Conservation (phyloP, 2,888 invertebrate species). For the Catotricha subobsoleta region DNA sequence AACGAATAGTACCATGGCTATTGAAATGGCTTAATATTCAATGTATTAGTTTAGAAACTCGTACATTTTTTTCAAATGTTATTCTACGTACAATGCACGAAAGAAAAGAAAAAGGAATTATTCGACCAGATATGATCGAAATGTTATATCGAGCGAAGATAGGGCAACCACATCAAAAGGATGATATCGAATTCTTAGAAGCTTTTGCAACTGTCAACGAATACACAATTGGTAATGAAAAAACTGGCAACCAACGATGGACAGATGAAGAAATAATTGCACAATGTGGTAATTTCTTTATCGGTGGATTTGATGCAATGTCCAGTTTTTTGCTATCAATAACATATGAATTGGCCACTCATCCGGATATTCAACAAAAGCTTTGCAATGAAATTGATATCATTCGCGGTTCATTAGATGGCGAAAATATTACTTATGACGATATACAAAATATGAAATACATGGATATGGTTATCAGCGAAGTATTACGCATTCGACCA, state of each 20-base stretch:
- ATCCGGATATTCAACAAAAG: conserved; percentile 26
- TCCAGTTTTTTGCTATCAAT: conserved; percentile 28
- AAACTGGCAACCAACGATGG: conserved; percentile 12
- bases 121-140: conserved; percentile 25
- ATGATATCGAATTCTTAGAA: background rate
- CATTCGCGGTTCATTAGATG: conserved; percentile 22
- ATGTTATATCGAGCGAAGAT: conserved; percentile 32
- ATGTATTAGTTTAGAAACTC: conserved; percentile 8
- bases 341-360: conserved; percentile 27
- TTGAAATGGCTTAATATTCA: conserved; percentile 10
- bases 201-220: conserved; percentile 28
- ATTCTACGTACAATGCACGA: background rate
- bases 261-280: conserved; percentile 31
- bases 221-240: conserved; percentile 16
- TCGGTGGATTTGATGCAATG: conserved; percentile 34
- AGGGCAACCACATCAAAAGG: conserved; percentile 15
- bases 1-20: conserved; percentile 11
- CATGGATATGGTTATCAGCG: no score
- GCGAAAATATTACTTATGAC: conserved; percentile 33
- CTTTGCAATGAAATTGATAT: conserved; percentile 36
- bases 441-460: conserved; percentile 36
- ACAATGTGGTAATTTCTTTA: conserved; percentile 33
- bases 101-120: background rate
- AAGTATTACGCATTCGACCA: conserved; percentile 35
- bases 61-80: background rate